Evolutionary conservation across 2,113 vertebrate genomes (phyloP), one percentile per base, ranked within the genome.

Genomic region (Grammomys dolichurus): DNA sequence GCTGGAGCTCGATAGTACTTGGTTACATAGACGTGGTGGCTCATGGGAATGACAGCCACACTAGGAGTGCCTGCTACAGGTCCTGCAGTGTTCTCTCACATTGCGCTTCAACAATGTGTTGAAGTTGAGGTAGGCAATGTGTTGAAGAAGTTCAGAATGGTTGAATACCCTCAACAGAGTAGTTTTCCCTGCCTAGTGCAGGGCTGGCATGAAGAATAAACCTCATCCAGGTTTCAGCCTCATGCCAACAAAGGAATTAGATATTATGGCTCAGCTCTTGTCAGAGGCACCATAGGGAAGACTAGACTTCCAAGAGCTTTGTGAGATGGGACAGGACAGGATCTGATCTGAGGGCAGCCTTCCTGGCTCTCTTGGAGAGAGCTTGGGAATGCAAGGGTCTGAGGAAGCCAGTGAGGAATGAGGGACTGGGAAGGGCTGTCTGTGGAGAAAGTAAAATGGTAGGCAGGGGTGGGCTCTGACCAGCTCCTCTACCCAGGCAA

Each of bases 141-240:
- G 67, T 2, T 54, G 56, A 81, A 94, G 94, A 72, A n/a, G 51
- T 51, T 81, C 91, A 82, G 93, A 73, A 60, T 22, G 19, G 76
- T 11, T 89, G 80, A 88, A 69, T 10, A 80, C 81, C 14, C 51
- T 48, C 33, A 26, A 36, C 40, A 87, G 54, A 60, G 90, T 4
- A 40, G 28, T n/a, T 36, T 56, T 76, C 43, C 0, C 1, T 2
- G 20, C 22, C 51, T 46, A 26, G 26, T 40, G 33, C 31, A 43
- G 75, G 51, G 36, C 93, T 93, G 65, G 14, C 36, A 24, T 19
- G 46, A 54, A 60, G 19, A 75, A 63, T 3, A 43, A 81, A 73
- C 24, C 48, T 87, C n/a, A 13, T n/a, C 28, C 69, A 87, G n/a
- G 22, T 5, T 51, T 86, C 70, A 31, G 17, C 72, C 43, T 51